Evolutionary conservation across 35 echinoderm and acorn worm genomes (phyloP).

Genomic region (Stichopus chloronotus): DNA sequence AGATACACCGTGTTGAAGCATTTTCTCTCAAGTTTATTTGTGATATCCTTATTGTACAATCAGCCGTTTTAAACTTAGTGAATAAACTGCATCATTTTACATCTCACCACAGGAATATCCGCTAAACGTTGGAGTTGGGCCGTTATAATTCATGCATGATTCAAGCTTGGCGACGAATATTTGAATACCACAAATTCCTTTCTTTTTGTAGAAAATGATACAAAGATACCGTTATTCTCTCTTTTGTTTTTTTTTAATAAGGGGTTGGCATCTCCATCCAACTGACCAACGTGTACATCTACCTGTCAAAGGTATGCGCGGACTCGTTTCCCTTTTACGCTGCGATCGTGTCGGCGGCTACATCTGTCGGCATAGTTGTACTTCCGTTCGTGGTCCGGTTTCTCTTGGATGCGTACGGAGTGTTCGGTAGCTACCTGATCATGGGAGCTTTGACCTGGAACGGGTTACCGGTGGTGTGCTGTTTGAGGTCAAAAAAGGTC

Average conservation of each 20-base stretch:
- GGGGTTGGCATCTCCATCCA: constrained; percentile 3
- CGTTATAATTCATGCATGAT: too few relatives aligned
- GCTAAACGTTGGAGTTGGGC: too few relatives aligned
- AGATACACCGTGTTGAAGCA: too few relatives aligned
- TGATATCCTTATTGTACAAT: too few relatives aligned
- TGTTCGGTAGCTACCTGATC: constrained; percentile 12
- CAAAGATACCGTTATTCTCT: too few relatives aligned
- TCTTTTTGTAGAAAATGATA: too few relatives aligned
- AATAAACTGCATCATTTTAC: too few relatives aligned
- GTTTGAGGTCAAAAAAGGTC: neutral
- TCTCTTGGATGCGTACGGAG: neutral
- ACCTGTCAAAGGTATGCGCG: neutral
- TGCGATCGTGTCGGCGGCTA: neutral
- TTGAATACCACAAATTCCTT: too few relatives aligned
- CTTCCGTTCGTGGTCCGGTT: neutral
- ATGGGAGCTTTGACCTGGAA: neutral
- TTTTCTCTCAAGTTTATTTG: too few relatives aligned
- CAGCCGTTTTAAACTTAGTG: too few relatives aligned
- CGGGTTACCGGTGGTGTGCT: neutral
- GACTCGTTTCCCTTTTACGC: neutral
- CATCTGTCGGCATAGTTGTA: constrained; percentile 8
- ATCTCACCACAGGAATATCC: too few relatives aligned
- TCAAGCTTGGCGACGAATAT: too few relatives aligned
- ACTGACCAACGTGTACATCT: neutral
- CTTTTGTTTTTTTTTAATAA: neutral